phyloP scores from a whole-genome alignment of 1,140 invertebrate genomes.

The Drosophila takahashii region DNA sequence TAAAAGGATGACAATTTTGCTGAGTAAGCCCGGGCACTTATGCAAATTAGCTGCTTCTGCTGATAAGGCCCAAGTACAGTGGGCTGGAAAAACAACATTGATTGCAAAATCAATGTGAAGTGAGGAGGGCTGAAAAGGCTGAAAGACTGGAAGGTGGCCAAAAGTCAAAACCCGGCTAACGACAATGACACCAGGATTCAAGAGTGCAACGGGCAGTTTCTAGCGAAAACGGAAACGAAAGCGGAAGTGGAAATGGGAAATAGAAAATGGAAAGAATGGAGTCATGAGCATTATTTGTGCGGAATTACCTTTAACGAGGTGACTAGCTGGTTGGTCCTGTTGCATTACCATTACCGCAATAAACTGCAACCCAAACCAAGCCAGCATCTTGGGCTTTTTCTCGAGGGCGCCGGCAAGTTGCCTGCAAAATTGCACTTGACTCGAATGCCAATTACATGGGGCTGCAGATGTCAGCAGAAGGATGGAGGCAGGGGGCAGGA shows the following conservation, averaged over 20 bases:
- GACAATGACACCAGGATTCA: conserved; percentile 35
- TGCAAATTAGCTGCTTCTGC: conserved; percentile 62
- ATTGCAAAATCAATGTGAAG: conserved; percentile 77
- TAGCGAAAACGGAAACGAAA: conserved; percentile 9
- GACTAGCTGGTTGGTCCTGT: conserved; percentile 75
- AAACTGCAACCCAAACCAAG: conserved; percentile 60
- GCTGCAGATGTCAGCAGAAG: conserved; percentile 62
- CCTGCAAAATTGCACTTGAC: conserved; percentile 79
- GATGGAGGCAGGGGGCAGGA: not conserved
- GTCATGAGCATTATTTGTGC: conserved; percentile 80
- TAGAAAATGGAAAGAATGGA: conserved; percentile 56
- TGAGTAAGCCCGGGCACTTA: conserved; percentile 72
- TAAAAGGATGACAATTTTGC: conserved; percentile 65
- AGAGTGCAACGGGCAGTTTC: conserved; percentile 57
- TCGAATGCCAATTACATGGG: conserved; percentile 80
- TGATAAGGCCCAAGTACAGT: conserved; percentile 44
- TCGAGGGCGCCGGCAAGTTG: conserved; percentile 55
- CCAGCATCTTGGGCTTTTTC: conserved; percentile 22
- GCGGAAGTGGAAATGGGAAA: conserved; percentile 52
- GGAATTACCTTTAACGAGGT: conserved; percentile 83
- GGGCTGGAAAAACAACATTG: conserved; percentile 56
- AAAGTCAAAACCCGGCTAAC: conserved; percentile 36
- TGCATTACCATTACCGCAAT: conserved; percentile 81
- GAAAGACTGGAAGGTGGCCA: conserved; percentile 37
- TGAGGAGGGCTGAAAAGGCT: not conserved